A percentile compares a stretch with the other conserved stretches of the same genome.
phyloP scores from a whole-genome alignment of 2,797 vertebrate genomes.

The Masticophis lateralis region DNA sequence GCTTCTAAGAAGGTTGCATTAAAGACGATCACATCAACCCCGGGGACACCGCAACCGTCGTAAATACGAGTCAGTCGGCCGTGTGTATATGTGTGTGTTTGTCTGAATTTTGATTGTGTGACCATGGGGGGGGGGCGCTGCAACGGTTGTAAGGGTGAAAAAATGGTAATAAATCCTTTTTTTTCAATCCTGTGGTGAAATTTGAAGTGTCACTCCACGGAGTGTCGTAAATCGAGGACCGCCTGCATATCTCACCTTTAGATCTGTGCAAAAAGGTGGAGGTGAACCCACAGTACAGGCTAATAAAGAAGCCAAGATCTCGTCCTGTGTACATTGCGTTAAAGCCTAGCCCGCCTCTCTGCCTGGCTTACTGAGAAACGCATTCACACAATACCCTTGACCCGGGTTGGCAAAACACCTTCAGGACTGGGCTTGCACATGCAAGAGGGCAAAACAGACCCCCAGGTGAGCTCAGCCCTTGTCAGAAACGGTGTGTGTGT shows the following conservation, averaged over 20 bases:
- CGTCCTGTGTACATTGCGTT: background rate
- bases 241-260: background rate
- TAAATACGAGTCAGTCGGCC: too few relatives aligned
- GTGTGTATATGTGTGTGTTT: too few relatives aligned
- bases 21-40: too few relatives aligned
- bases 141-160: background rate
- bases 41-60: too few relatives aligned
- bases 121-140: too few relatives aligned
- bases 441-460: background rate
- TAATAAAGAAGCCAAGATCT: background rate
- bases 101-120: background rate
- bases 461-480: background rate
- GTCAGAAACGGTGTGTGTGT: background rate
- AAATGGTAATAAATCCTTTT: too few relatives aligned
- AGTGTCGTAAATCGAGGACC: background rate
- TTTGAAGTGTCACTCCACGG: background rate
- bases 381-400: background rate
- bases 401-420: background rate
- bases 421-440: too few relatives aligned
- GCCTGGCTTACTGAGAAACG: background rate
- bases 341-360: background rate
- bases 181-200: fast-evolving
- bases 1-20: too few relatives aligned
- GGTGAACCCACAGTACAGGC: background rate
- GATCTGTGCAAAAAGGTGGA: background rate